Evolutionary conservation across 2,113 vertebrate genomes (phyloP).

Genomic region (Callorhinus ursinus): DNA sequence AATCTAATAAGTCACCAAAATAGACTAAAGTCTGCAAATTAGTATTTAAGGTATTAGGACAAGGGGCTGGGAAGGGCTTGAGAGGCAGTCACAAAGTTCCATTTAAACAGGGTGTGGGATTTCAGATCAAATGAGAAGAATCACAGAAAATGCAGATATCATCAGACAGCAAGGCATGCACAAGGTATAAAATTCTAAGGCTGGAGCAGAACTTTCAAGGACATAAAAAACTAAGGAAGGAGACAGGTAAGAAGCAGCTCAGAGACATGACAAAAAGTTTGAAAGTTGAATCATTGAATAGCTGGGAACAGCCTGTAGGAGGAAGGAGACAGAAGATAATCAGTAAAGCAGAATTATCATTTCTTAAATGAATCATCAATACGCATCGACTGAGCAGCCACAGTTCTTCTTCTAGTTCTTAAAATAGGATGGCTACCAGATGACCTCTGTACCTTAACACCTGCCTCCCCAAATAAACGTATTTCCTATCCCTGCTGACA

Average conservation of each 20-base stretch:
- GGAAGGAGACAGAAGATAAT: not conserved
- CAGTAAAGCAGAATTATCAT: conserved; percentile 4
- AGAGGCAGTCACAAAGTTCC: conserved; percentile 61
- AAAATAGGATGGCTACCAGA: not conserved
- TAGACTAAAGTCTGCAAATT: conserved; percentile 71
- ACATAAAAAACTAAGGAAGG: not conserved
- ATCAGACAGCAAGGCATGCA: not conserved
- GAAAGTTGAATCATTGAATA: not conserved
- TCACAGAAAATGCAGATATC: not conserved
- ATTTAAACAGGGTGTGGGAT: conserved; percentile 33
- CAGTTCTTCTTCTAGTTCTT: not conserved
- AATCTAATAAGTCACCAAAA: conserved; percentile 74
- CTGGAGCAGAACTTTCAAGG: not conserved
- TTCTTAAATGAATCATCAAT: not conserved
- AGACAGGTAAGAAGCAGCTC: not conserved
- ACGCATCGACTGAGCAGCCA: not conserved
- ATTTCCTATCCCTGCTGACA: not conserved
- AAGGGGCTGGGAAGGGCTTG: conserved; percentile 47
- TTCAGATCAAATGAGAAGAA: not conserved
- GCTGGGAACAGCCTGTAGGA: not conserved
- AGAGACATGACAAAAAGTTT: not conserved
- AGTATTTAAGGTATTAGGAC: conserved; percentile 77
- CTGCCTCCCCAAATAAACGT: not conserved
- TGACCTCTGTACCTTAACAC: not conserved
- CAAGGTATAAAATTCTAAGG: not conserved